phyloP scores from a whole-genome alignment of 1,140 invertebrate species.

The Cherax destructor region DNA sequence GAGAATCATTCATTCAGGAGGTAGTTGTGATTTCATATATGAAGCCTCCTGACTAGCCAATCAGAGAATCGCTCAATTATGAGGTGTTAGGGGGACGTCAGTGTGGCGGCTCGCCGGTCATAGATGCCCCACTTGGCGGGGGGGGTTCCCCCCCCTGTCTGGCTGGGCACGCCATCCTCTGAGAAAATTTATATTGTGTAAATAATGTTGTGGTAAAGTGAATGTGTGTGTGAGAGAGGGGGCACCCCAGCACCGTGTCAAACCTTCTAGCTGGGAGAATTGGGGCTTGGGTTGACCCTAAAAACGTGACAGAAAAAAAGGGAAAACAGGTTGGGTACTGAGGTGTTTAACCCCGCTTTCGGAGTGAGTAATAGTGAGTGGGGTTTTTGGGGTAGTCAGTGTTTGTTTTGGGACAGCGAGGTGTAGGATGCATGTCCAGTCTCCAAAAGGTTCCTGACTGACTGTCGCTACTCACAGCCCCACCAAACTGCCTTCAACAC shows the following conservation, averaged over 20 bases:
- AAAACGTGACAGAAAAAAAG: too few relatives aligned
- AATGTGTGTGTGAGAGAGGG: too few relatives aligned
- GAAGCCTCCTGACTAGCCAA: constrained; percentile 18
- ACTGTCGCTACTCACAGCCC: background rate
- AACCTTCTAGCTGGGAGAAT: too few relatives aligned
- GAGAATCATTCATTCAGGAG: too few relatives aligned
- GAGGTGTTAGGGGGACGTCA: constrained; percentile 25
- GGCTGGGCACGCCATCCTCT: too few relatives aligned
- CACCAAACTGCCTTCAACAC: too few relatives aligned
- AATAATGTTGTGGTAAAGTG: background rate
- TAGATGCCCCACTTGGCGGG: background rate
- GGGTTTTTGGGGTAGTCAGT: constrained; percentile 10
- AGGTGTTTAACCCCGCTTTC: background rate
- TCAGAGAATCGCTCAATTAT: background rate
- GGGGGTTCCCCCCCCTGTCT: background rate
- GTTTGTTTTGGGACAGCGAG: constrained; percentile 9
- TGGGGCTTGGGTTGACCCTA: too few relatives aligned
- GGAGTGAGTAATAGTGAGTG: constrained; percentile 32
- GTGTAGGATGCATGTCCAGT: background rate
- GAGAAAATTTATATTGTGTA: background rate
- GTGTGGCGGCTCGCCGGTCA: constrained; percentile 9
- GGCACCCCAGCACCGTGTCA: too few relatives aligned
- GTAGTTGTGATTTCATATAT: background rate
- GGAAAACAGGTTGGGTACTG: too few relatives aligned
- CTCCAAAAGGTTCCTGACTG: constrained; percentile 10